Percentiles rank a stretch among this genome's conserved stretches.
Conservation (phyloP, 1,140 invertebrate species). For the Nebria ingens region DNA sequence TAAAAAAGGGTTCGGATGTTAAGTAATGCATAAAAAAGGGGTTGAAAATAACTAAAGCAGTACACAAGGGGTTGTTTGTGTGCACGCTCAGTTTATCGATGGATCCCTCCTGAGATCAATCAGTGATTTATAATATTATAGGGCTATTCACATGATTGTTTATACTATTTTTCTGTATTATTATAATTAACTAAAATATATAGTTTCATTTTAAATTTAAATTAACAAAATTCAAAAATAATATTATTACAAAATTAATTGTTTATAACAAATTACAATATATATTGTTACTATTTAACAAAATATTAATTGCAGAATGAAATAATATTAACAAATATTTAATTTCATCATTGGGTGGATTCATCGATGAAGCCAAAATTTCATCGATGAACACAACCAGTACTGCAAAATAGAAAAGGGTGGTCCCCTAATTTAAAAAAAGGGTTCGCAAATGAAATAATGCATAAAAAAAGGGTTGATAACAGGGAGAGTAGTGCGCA, state of each 20-base stretch:
- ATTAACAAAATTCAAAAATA: no score
- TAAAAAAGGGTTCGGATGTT: conserved; percentile 17
- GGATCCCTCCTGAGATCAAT: no score
- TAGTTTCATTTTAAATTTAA: no score
- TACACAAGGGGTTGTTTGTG: conserved; percentile 1
- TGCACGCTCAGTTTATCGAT: no score
- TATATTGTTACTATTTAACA: no score
- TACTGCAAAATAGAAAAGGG: conserved; percentile 16
- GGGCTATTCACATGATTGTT: no score
- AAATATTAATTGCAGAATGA: no score
- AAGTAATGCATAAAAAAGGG: conserved; percentile 17
- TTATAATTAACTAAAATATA: conserved; percentile 1
- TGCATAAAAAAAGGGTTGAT: conserved; percentile 17
- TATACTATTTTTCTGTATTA: background rate
- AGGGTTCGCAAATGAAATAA: conserved; percentile 15
- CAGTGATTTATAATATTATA: no score
- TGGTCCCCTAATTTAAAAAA: conserved; percentile 19
- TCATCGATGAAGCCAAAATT: background rate
- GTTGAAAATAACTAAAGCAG: conserved; percentile 13
- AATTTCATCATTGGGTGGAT: no score
- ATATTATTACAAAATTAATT: no score
- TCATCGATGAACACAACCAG: background rate
- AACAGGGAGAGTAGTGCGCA: conserved; percentile 11
- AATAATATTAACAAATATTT: no score
- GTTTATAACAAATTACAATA: no score